Evolutionary conservation across 2,113 vertebrate genomes (phyloP), one percentile per base, ranked within the genome.

Genomic region (Gambusia affinis): DNA sequence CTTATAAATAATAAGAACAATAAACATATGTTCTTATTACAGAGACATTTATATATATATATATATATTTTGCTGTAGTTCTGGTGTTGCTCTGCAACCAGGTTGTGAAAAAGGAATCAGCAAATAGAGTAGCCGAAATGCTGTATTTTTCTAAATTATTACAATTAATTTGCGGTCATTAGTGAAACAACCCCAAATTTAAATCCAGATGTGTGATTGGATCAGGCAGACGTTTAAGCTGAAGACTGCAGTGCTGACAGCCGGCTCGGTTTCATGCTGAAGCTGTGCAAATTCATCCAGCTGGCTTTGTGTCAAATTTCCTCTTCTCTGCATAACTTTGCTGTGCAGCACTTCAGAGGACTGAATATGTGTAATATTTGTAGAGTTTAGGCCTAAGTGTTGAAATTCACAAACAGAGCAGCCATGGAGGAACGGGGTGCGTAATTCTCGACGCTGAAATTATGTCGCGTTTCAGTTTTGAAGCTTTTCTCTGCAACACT

Each of bases 401-500:
- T 4, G 51, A 27, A 19, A 14, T 69, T 61, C 0, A 35, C 42
- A 70, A 30, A 69, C 3, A 8, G 28, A 79, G 47, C 29, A 74
- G 62, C 24, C 64, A 51, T 17, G 35, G 22, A 54, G 30, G 19
- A 2, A 19, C 47, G 37, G 33, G 69, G 64, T 44, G 8, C 30
- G 27, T 1, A 65, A 29, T 10, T 64, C 31, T 44, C 29, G 69
- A 28, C 31, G 24, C 60, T 67, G 57, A 27, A 29, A 64, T 75
- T 82, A 69, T 65, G n/a, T 70, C 69, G 62, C 60, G 33, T 82
- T 81, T 63, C 65, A 71, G 75, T 62, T 54, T 61, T 29, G 70
- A 67, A 51, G 70, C 72, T 35, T 81, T 76, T 89, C 75, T 77
- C 64, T 64, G 39, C 83, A 44, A 67, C 35, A 31, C 74, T 42